phyloP scores from a whole-genome alignment of 2,888 invertebrate species.

The Masnerella sp. region DNA sequence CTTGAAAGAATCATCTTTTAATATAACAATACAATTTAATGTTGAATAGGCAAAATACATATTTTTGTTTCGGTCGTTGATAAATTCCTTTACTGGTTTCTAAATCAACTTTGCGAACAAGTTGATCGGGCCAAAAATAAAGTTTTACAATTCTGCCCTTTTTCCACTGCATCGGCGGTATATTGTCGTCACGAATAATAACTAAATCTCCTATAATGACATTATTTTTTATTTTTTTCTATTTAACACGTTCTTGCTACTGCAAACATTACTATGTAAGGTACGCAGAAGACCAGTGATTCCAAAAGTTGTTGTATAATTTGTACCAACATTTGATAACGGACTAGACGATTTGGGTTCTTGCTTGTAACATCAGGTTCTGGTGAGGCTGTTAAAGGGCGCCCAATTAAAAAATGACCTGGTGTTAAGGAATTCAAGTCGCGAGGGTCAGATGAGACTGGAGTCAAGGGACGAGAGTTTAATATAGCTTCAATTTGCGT shows the following conservation, averaged over 20 bases:
- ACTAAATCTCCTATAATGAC: constrained; percentile 13
- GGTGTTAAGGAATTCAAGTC: constrained; percentile 38
- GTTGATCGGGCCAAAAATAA: constrained; percentile 4
- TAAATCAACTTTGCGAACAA: constrained; percentile 11
- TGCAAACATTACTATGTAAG: too few species aligned
- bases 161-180: constrained; percentile 23
- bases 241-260: constrained; percentile 31
- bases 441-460: constrained; percentile 41
- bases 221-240: constrained; percentile 3
- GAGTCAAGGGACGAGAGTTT: constrained; percentile 46
- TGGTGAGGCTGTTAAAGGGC: background rate
- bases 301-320: constrained; percentile 49
- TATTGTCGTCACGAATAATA: constrained; percentile 24
- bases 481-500: constrained; percentile 18
- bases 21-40: background rate
- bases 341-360: constrained; percentile 22
- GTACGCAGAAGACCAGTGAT: constrained; percentile 45
- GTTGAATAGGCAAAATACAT: constrained; percentile 17
- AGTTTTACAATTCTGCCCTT: constrained; percentile 11
- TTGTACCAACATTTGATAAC: constrained; percentile 40
- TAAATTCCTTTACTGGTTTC: background rate
- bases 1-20: constrained; percentile 19
- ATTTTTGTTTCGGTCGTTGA: constrained; percentile 13
- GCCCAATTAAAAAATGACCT: constrained; percentile 37
- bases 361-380: constrained; percentile 20